Evolutionary conservation across 64 coral and sea anemone species (phyloP), one percentile per base, ranked within the genome.

Genomic region (Dendrophyllia cribrosa): DNA sequence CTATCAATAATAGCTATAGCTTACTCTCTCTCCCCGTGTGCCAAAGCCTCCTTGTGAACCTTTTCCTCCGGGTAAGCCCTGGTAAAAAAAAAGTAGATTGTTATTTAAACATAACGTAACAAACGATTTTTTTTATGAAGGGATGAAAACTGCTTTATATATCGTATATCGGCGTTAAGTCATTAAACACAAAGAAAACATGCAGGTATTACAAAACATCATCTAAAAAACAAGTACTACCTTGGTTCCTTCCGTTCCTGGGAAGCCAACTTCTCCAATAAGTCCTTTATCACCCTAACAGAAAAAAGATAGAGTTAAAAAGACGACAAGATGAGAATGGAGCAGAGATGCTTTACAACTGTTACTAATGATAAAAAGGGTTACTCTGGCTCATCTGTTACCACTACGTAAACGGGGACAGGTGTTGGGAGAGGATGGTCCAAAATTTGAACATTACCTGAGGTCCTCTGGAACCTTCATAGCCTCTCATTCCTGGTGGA

Each of bases 221-320:
- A 4, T 23, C 20, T 69, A 72, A 4, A 49, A 78, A 60, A 43
- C 25, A 14, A 5, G 14, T 26, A 60, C 9, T 74, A 91, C 89
- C 89, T 82, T 66, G 16, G 47, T 10, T 58, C 89, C 89, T 45
- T 52, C 50, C 4, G 14, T 11, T 84, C 89, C 89, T 56, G 46
- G 77, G 2, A n/a, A 52, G 48, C 89, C 89, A 26, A 53, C 51
- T 19, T 83, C 56, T 26, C 89, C 89, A 14, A 19, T 72, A 19
- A 20, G 4, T 11, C 89, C 89, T 48, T 59, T 91, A 7, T 20
- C 50, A 43, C 89, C 89, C 89, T 91, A 24, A 70, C 19, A n/a
- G 6, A 82, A 84, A 58, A 81, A 72, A 88, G 23, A 62, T 16
- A 46, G 7, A 56, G 5, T 26, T 49, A 68, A 86, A 13, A n/a